Base-by-base conservation (phyloP, 2,888 invertebrate genomes). In the Nymphalis c-album region DNA sequence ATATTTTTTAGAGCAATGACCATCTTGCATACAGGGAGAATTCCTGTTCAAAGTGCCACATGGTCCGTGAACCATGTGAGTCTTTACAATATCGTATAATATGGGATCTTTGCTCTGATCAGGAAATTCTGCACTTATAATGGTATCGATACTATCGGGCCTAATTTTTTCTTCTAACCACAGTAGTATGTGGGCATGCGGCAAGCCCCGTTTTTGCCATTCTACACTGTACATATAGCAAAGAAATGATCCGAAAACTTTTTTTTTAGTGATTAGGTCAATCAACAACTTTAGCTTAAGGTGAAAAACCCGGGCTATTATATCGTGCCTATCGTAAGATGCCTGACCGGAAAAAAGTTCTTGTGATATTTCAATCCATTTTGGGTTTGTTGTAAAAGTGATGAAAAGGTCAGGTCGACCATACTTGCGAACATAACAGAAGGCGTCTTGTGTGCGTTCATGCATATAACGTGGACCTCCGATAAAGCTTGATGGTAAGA, bases 1-100 rank as follows among this genome's bases (percentile, higher is more conserved):
- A 60, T 67, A 73, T 22, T 40, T 60, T 72, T 75, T 73, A 6
- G 53, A 63, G 35, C 73, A 74, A 16, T 46, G 50, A 18, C 55
- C 58, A 13, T 73, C 61, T 51, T 68, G 57, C 74, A 76, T 75
- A 46, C 75, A 76, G 0, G 73, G 73, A 13, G 75, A 63, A 4
- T 66, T 64, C 1, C 7, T 6, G 46, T 75, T 74, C 0, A 71
- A 46, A 26, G 60, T 18, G 6, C 74, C 75, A 45, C 74, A 75
- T 46, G 75, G 75, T 7, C 75, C 75, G 60, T 77, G 77, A 6
- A 75, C 65, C 76, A 77, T 76, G 26, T 76, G 64, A 8, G 31
- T 71, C 26, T 60, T 74, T 10, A 76, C 66, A 26, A 75, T 69
- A 1, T 74, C 68, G 46, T 61, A 70, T 26, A 75, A 58, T 0